A percentile compares a stretch with the other conserved stretches of the same genome.
Conservation (phyloP, 2,888 invertebrate species). For the Ormyrus nitidulus region DNA sequence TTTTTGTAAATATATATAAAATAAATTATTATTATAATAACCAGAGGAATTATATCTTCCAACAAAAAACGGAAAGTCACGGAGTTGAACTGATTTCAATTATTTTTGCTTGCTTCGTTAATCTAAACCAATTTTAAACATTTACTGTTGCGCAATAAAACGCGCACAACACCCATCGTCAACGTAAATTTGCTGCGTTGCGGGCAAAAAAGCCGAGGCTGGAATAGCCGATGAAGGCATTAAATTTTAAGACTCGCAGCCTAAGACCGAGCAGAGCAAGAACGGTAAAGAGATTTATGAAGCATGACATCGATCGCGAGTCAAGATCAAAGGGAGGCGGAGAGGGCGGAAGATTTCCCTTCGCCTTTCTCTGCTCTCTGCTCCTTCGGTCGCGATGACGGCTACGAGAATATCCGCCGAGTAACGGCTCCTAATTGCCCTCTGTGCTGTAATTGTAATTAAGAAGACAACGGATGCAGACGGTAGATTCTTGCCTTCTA, state of each 20-base stretch:
- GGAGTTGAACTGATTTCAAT: background rate
- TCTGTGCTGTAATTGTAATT: constrained; percentile 60
- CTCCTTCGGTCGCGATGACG: constrained; percentile 56
- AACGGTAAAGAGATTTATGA: constrained; percentile 53
- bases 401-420: constrained; percentile 59
- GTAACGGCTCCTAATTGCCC: constrained; percentile 60
- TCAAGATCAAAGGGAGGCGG: constrained; percentile 49
- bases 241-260: background rate
- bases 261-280: background rate
- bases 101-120: background rate
- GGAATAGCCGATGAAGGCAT: constrained; percentile 19
- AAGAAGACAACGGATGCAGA: constrained; percentile 46
- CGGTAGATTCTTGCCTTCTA: too few relatives aligned
- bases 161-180: constrained; percentile 1
- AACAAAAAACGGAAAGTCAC: too few relatives aligned
- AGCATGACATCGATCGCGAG: constrained; percentile 57
- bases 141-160: background rate
- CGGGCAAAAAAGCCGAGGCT: background rate
- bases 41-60: too few relatives aligned
- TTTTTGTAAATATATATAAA: too few relatives aligned
- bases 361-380: constrained; percentile 60
- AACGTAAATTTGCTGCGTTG: constrained; percentile 3
- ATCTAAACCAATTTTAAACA: background rate
- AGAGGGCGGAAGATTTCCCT: constrained; percentile 20
- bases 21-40: too few relatives aligned